Conservation (phyloP, 2,797 vertebrate genomes). For the Cossypha niveicapilla region DNA sequence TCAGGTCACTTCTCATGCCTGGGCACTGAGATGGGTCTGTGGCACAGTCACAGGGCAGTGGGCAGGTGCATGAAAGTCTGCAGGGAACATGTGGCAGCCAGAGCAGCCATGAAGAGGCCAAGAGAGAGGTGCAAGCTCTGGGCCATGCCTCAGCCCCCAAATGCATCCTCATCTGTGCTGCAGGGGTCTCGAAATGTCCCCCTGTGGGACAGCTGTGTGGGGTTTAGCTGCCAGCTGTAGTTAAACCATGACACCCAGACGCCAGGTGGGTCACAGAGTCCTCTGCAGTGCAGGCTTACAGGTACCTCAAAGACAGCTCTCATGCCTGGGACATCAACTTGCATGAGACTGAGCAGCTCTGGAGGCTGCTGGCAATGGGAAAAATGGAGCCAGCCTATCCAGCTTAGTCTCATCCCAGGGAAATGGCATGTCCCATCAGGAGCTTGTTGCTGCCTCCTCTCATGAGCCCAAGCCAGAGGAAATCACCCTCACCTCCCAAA, state of each 20-base stretch:
- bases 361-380: background rate
- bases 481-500: background rate
- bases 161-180: background rate
- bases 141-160: background rate
- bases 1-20: background rate
- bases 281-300: background rate
- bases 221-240: background rate
- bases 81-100: background rate
- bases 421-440: background rate
- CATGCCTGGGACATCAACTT: background rate
- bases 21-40: background rate
- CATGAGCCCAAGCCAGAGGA: fast-evolving
- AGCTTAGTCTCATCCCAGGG: background rate
- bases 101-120: background rate
- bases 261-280: background rate
- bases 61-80: background rate
- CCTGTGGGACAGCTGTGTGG: too few species aligned
- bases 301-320: background rate
- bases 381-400: background rate
- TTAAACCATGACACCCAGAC: background rate
- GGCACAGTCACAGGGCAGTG: background rate
- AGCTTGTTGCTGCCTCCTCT: background rate
- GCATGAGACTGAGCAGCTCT: background rate
- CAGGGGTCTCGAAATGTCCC: background rate
- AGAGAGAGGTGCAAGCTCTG: background rate